Conservation (phyloP, 2,797 vertebrate genomes). For the Centropyge bicolor region DNA sequence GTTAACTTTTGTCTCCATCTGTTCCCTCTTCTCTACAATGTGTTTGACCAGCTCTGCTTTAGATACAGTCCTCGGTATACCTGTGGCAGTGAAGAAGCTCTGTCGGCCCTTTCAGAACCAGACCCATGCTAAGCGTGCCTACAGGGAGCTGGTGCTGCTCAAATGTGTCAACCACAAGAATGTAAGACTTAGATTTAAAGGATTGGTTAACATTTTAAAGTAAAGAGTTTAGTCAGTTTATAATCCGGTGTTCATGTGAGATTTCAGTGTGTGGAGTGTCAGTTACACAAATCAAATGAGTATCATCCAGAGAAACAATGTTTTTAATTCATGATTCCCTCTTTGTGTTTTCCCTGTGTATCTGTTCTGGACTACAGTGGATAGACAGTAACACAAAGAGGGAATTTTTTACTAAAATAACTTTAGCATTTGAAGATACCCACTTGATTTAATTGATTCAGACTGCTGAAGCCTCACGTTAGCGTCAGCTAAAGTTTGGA, state of each 20-base stretch:
- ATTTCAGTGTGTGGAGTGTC: not conserved
- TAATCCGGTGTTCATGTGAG: not conserved
- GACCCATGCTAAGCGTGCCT: slow-evolving; percentile 96
- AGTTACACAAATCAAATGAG: not conserved
- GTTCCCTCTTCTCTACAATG: not conserved
- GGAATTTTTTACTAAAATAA: not conserved
- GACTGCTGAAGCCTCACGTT: not conserved
- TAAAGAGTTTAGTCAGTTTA: no score
- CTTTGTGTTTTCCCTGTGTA: not conserved
- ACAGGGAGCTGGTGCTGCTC: slow-evolving; percentile 96
- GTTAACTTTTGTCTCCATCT: slow-evolving; percentile 23
- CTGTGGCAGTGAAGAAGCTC: slow-evolving; percentile 97
- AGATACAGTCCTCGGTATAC: slow-evolving; percentile 92
- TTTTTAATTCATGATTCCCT: not conserved
- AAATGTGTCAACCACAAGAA: slow-evolving; percentile 99
- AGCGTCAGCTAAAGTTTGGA: not conserved
- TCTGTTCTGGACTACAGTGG: not conserved
- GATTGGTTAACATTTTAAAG: not conserved
- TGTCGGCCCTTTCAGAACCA: slow-evolving; percentile 98
- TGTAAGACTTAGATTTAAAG: slow-evolving; percentile 81
- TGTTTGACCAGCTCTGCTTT: slow-evolving; percentile 90
- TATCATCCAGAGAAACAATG: not conserved
- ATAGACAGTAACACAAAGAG: not conserved
- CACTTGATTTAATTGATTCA: not conserved
- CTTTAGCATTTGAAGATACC: not conserved